Percentiles rank a stretch among this genome's conserved stretches.
These are phyloP conservation scores for Drosophila sp. DNA, from an alignment of 1,140 invertebrate genomes.

Conservation along the genomic window DNA sequence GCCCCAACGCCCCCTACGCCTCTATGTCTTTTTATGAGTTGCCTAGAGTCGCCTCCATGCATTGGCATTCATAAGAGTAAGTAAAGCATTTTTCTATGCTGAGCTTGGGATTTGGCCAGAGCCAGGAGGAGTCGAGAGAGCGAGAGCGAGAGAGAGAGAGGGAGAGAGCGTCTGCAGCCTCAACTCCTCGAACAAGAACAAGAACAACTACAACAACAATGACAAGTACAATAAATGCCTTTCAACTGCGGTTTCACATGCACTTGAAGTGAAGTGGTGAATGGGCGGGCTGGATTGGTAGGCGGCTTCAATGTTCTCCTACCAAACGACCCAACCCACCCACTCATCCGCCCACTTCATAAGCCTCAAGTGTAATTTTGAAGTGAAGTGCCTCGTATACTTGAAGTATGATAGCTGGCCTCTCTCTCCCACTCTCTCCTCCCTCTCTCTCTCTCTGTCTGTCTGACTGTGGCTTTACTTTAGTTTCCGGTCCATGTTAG, in stretches of 20 bases:
- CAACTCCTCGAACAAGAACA: constrained; percentile 56
- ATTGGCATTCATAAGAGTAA: constrained; percentile 76
- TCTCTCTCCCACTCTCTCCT: neutral
- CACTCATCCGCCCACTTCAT: constrained; percentile 38
- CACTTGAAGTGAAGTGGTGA: constrained; percentile 69
- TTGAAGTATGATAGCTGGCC: constrained; percentile 70
- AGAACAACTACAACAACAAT: constrained; percentile 66
- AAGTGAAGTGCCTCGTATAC: constrained; percentile 59
- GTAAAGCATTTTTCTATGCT: constrained; percentile 60
- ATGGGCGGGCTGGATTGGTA: constrained; percentile 22
- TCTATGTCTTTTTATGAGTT: constrained; percentile 66
- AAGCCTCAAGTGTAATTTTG: constrained; percentile 62
- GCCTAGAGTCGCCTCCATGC: constrained; percentile 32
- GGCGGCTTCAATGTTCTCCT: neutral
- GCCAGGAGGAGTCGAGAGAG: neutral
- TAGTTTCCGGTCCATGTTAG: constrained; percentile 56
- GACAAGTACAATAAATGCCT: constrained; percentile 82
- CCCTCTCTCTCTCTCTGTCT: neutral
- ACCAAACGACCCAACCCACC: neutral
- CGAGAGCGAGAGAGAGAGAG: neutral
- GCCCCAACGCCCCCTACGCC: constrained; percentile 8
- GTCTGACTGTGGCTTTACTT: constrained; percentile 52
- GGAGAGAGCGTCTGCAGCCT: constrained; percentile 44
- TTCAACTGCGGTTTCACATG: constrained; percentile 81
- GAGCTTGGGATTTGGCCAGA: constrained; percentile 16